Evolutionary conservation across 2,797 vertebrate species (phyloP).

Genomic region (Borostomias antarcticus): DNA sequence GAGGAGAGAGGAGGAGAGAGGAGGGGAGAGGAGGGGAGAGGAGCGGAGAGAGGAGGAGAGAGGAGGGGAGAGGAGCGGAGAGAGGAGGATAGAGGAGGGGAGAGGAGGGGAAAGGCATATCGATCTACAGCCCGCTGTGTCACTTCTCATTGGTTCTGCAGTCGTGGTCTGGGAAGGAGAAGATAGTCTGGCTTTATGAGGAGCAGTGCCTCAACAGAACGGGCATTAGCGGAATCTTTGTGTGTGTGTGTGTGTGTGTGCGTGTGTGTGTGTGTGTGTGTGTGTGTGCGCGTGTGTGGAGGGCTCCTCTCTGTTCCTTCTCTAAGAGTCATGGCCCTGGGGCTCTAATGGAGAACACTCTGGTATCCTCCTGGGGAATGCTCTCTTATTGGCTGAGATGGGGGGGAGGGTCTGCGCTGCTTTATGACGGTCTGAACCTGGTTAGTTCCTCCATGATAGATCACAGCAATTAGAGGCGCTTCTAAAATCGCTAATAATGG

Average conservation of each 20-base stretch:
- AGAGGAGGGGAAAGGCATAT: not conserved
- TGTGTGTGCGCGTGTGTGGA: too few relatives aligned
- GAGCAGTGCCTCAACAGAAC: not conserved
- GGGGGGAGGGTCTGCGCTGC: conserved; percentile 31
- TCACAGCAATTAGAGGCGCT: conserved; percentile 57
- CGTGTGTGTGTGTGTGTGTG: too few relatives aligned
- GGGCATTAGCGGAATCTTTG: too few relatives aligned
- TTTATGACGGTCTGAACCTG: conserved; percentile 45
- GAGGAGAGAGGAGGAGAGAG: not conserved
- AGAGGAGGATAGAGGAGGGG: not conserved
- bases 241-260: too few relatives aligned
- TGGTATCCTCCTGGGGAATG: conserved; percentile 32
- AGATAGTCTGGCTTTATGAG: too few relatives aligned
- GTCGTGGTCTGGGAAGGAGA: not conserved
- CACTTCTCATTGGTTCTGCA: too few relatives aligned
- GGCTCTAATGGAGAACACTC: conserved; percentile 38
- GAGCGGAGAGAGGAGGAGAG: not conserved
- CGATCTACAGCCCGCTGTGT: not conserved
- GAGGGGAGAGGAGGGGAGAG: not conserved
- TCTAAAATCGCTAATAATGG: conserved; percentile 31
- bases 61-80: not conserved
- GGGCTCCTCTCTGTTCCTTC: too few relatives aligned
- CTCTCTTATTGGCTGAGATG: conserved; percentile 45
- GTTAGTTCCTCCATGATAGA: conserved; percentile 57
- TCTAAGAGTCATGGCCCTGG: conserved; percentile 39